Evolutionary conservation across 2,113 vertebrate genomes (phyloP).

Genomic region (Collichthys lucidus): DNA sequence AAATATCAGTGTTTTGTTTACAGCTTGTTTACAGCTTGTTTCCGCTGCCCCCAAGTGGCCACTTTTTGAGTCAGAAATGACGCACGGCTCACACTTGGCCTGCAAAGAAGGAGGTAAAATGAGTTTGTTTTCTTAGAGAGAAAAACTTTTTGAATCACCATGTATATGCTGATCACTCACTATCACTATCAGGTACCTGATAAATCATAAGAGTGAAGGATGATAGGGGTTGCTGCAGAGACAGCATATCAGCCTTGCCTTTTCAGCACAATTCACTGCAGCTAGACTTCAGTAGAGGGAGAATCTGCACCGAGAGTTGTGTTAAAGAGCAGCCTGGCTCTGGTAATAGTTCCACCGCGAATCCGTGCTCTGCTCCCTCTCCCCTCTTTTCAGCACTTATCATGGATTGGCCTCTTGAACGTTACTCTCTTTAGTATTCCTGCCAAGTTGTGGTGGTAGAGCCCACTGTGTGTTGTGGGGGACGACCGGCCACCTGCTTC

Average conservation of each 20-base stretch:
- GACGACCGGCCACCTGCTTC: slow-evolving; percentile 59
- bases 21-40: neutral
- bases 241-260: neutral
- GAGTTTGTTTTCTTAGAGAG: neutral
- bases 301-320: slow-evolving; percentile 9
- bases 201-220: neutral
- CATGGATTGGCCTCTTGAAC: slow-evolving; percentile 37
- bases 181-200: neutral
- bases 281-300: slow-evolving; percentile 14
- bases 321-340: slow-evolving; percentile 26
- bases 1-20: neutral
- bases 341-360: slow-evolving; percentile 39
- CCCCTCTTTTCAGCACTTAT: slow-evolving; percentile 66
- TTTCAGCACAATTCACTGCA: slow-evolving; percentile 29
- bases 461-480: slow-evolving; percentile 37
- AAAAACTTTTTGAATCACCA: neutral
- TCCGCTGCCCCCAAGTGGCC: neutral
- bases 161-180: neutral
- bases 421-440: slow-evolving; percentile 51
- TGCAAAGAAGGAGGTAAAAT: neutral
- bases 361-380: neutral
- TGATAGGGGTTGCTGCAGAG: neutral
- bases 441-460: slow-evolving; percentile 57
- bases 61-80: neutral
- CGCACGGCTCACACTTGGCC: neutral